Evolutionary conservation across 1,140 invertebrate genomes (phyloP).

Genomic region (Drosophila ananassae): DNA sequence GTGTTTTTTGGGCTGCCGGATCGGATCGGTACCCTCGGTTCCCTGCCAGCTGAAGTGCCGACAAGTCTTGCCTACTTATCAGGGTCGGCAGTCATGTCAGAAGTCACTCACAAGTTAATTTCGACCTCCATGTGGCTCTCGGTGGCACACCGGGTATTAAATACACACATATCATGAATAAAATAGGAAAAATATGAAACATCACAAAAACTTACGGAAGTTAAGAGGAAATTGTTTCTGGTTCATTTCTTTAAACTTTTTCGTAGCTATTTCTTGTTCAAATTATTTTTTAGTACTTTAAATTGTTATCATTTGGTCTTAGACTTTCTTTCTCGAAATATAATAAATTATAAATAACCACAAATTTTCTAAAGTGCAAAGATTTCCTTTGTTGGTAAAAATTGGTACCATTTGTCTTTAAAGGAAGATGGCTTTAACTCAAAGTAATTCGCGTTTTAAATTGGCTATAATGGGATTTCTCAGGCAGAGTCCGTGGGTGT

Average conservation of each 20-base stretch:
- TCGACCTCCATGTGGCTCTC: constrained; percentile 31
- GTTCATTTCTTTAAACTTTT: too few relatives aligned
- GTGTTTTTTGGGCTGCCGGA: constrained; percentile 6
- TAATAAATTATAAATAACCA: too few relatives aligned
- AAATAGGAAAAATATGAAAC: background rate
- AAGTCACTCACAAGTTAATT: constrained; percentile 76
- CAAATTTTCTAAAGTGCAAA: constrained; percentile 1
- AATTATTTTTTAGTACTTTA: too few relatives aligned
- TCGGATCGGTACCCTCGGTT: background rate
- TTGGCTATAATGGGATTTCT: constrained; percentile 11
- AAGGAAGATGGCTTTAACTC: constrained; percentile 26
- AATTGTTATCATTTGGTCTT: constrained; percentile 24
- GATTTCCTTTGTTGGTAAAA: background rate
- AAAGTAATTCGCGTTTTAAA: constrained; percentile 20
- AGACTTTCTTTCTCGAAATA: background rate
- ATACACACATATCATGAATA: background rate
- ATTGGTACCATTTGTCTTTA: constrained; percentile 30
- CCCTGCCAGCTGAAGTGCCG: constrained; percentile 32
- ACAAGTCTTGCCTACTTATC: constrained; percentile 66
- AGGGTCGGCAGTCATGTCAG: constrained; percentile 45
- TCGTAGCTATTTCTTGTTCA: too few relatives aligned
- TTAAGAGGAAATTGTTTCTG: too few relatives aligned
- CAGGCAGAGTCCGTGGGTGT: background rate
- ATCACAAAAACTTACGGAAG: background rate
- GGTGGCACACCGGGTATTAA: constrained; percentile 39